Percentiles rank a stretch among this genome's conserved stretches.
Evolutionary conservation across 53 echinoderm and acorn worm genomes (phyloP).

Genomic region (Stichopus horrens): DNA sequence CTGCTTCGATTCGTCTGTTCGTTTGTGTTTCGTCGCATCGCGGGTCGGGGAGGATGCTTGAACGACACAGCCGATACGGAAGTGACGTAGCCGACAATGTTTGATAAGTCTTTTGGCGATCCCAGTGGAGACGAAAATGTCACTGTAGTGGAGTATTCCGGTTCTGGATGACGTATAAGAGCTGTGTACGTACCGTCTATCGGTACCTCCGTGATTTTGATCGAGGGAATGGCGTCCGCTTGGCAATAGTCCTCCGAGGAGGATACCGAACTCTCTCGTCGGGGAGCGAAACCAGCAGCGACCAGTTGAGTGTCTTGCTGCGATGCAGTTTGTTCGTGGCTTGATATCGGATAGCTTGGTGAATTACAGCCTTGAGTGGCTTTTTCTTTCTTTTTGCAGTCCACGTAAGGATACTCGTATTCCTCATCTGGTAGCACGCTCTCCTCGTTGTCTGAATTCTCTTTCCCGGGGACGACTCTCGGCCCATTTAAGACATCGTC

Average conservation of each 20-base stretch:
- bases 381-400: constrained; percentile 4
- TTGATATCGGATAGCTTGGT: constrained; percentile 4
- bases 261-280: constrained; percentile 3
- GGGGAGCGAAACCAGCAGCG: neutral
- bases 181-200: constrained; percentile 45
- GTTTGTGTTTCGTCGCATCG: constrained; percentile 9
- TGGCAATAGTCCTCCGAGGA: constrained; percentile 45
- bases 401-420: constrained; percentile 65
- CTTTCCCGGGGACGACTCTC: constrained; percentile 22
- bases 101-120: neutral
- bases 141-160: constrained; percentile 28
- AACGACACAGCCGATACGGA: constrained; percentile 23
- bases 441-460: constrained; percentile 18
- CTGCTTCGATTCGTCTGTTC: neutral
- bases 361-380: neutral
- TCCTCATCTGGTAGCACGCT: constrained; percentile 32
- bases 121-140: neutral
- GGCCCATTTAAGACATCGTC: constrained; percentile 21
- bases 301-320: neutral
- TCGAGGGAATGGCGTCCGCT: constrained; percentile 8
- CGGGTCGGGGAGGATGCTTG: constrained; percentile 34
- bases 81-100: constrained; percentile 30
- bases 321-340: neutral
- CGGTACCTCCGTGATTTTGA: constrained; percentile 17
- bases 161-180: constrained; percentile 26